phyloP scores from a whole-genome alignment of 1,140 invertebrate species.

The Drosophila micromelanica region DNA sequence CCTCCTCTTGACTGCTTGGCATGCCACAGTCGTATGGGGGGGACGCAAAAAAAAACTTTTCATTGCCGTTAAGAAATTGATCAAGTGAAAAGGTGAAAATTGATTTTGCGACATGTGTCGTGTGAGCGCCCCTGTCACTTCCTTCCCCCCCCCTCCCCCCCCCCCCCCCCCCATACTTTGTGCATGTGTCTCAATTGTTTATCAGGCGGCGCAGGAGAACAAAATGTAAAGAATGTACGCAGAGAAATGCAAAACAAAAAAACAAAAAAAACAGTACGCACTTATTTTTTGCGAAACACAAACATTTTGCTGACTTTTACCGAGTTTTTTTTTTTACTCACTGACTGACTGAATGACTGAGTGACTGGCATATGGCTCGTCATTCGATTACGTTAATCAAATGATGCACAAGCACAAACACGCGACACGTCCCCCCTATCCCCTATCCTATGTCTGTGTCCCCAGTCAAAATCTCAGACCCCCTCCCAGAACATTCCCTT shows the following conservation, averaged over 20 bases:
- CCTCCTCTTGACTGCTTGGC: constrained; percentile 49
- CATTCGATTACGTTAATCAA: constrained; percentile 82
- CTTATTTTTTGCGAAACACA: constrained; percentile 4
- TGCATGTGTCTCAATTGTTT: constrained; percentile 73
- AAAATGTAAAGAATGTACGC: constrained; percentile 4
- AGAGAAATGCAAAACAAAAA: constrained; percentile 4
- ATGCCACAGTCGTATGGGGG: constrained; percentile 61
- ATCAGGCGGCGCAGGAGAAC: constrained; percentile 45
- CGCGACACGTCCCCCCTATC: not conserved
- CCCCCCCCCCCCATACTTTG: not conserved
- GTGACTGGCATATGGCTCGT: constrained; percentile 56
- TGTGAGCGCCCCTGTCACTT: not conserved
- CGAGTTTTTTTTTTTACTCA: constrained; percentile 35
- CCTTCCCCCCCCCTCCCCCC: too few species aligned
- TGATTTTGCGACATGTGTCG: constrained; percentile 79
- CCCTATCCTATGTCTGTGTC: not conserved
- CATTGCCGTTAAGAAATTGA: constrained; percentile 82
- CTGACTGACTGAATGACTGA: constrained; percentile 54
- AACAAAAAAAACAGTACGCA: constrained; percentile 4
- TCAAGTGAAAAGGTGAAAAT: constrained; percentile 83
- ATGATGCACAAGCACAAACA: constrained; percentile 77
- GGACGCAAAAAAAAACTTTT: constrained; percentile 64
- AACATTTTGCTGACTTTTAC: constrained; percentile 45
- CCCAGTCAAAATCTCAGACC: constrained; percentile 1
- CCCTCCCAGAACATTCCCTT: constrained; percentile 12